Conservation (phyloP, 2,888 invertebrate species). For the Peribatodes rhomboidaria region DNA sequence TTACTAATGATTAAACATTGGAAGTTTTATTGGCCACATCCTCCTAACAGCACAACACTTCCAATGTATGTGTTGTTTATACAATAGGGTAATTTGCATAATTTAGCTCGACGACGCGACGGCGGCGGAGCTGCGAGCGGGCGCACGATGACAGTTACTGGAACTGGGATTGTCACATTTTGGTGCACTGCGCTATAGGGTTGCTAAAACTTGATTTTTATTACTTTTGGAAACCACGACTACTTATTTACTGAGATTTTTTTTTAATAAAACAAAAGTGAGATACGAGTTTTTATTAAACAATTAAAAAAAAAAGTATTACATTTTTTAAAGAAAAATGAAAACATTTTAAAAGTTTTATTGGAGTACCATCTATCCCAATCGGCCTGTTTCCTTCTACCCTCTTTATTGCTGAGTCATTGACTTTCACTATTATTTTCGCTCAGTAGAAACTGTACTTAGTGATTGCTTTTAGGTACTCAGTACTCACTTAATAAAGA, state of each 20-base stretch:
- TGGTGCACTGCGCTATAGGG: constrained; percentile 45
- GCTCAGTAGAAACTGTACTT: too few relatives aligned
- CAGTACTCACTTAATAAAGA: too few relatives aligned
- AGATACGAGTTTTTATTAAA: too few relatives aligned
- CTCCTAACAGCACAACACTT: constrained; percentile 15
- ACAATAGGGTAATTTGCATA: constrained; percentile 45
- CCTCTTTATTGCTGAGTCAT: too few relatives aligned
- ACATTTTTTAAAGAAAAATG: too few relatives aligned
- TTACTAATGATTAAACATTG: constrained; percentile 16
- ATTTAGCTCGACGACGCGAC: constrained; percentile 39
- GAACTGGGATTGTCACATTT: constrained; percentile 50
- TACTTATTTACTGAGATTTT: background rate
- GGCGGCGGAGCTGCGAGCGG: constrained; percentile 25
- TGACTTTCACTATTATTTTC: too few relatives aligned
- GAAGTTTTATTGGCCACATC: constrained; percentile 18
- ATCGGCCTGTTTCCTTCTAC: too few relatives aligned
- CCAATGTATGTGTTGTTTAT: constrained; percentile 33
- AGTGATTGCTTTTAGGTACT: too few relatives aligned
- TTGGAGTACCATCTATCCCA: too few relatives aligned
- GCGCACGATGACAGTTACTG: constrained; percentile 42
- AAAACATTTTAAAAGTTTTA: too few relatives aligned
- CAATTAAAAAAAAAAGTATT: too few relatives aligned
- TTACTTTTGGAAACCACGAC: constrained; percentile 10
- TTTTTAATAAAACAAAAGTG: background rate
- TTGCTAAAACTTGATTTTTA: constrained; percentile 12